These are phyloP conservation scores for Pseudomugil tenellus DNA, from an alignment of 2,797 vertebrate species.

Conservation along the genomic window DNA sequence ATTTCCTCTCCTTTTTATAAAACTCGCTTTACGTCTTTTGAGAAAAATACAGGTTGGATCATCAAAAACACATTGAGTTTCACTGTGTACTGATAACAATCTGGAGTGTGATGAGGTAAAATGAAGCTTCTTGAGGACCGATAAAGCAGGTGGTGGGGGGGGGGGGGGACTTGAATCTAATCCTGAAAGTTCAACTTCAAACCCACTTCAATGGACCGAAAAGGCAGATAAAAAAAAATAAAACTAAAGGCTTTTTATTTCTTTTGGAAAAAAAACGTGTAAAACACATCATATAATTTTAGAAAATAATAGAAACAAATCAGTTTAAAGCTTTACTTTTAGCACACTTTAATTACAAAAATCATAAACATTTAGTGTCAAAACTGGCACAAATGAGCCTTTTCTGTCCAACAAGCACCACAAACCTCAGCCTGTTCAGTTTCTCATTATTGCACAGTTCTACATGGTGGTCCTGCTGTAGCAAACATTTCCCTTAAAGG, in stretches of 20 bases:
- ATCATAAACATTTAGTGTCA: not conserved
- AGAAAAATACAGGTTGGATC: not conserved
- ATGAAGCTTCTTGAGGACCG: constrained; percentile 18
- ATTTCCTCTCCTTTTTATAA: not conserved
- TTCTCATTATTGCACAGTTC: not conserved
- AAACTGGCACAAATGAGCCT: not conserved
- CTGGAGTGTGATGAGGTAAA: constrained; percentile 24
- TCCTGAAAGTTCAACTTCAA: constrained; percentile 8
- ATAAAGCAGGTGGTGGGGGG: constrained; percentile 33
- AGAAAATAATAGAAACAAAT: not conserved
- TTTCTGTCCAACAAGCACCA: not conserved
- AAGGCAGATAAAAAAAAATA: not conserved
- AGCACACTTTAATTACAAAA: not conserved
- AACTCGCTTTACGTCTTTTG: not conserved
- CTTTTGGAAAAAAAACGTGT: too few relatives aligned
- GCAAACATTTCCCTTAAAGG: not conserved
- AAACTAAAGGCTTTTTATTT: not conserved
- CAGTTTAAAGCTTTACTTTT: not conserved
- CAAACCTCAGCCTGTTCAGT: not conserved
- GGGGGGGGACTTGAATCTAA: constrained; percentile 28
- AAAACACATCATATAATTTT: not conserved
- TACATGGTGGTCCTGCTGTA: not conserved
- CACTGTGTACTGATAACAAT: constrained; percentile 27
- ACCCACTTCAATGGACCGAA: not conserved
- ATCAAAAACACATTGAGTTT: constrained; percentile 14